A percentile compares a stretch with the other conserved stretches of the same genome.
phyloP scores from a whole-genome alignment of 2,888 invertebrate genomes.

The Oxycera nigricornis region DNA sequence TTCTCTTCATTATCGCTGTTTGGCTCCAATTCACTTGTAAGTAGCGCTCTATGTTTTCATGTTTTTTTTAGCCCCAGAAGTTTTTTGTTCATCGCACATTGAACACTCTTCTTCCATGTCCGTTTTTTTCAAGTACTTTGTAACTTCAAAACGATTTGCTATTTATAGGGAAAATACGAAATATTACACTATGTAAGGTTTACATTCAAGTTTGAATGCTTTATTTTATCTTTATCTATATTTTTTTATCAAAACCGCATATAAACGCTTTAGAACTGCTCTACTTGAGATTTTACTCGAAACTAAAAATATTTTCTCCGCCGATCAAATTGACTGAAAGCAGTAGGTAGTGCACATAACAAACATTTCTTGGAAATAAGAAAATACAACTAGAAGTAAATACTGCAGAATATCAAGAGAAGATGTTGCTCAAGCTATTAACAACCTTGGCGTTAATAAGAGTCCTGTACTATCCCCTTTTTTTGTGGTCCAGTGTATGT shows the following conservation, averaged over 20 bases:
- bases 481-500: too few species aligned
- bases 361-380: background rate
- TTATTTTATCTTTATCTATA: conserved; percentile 24
- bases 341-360: conserved; percentile 25
- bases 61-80: conserved; percentile 18
- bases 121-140: conserved; percentile 18
- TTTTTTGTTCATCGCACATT: background rate
- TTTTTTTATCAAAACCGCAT: conserved; percentile 10
- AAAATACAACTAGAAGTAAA: background rate
- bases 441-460: too few species aligned
- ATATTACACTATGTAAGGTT: conserved; percentile 9
- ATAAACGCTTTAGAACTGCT: conserved; percentile 15
- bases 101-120: conserved; percentile 9
- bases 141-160: conserved; percentile 9
- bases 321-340: conserved; percentile 29
- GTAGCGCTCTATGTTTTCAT: conserved; percentile 10
- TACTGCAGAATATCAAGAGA: too few species aligned
- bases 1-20: conserved; percentile 13
- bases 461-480: too few species aligned
- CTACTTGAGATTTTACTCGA: conserved; percentile 20
- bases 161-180: conserved; percentile 32
- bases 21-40: conserved; percentile 22
- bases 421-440: too few species aligned
- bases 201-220: background rate
- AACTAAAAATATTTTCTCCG: conserved; percentile 26